Base-by-base conservation (phyloP, 2,113 vertebrate genomes). In the Perca schrenkii region DNA sequence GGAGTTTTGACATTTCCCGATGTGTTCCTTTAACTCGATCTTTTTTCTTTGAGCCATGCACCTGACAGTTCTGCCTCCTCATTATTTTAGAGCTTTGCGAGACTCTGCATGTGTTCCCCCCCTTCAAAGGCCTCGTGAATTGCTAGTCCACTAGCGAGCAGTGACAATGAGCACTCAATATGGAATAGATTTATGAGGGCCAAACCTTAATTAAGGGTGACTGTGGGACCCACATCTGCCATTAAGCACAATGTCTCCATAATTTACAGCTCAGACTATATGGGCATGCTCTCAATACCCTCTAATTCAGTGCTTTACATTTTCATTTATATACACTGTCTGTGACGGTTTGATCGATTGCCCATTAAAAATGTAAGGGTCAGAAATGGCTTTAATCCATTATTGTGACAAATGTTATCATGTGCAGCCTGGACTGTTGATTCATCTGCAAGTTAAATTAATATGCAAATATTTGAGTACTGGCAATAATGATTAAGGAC, bases 1-100 rank as follows among this genome's bases (percentile, higher is more conserved):
- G 91, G 88, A 91, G 80, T 89, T 93, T 81, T 90, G 92, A 92
- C 93, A 91, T 94, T 92, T 93, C 84, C 81, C 75, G 34, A 89
- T 90, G 89, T 90, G 83, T 93, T 92, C 74, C 65, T 79, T 91
- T 90, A 88, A 67, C 79, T 91, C 80, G 25, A 19, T 83, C 85
- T 88, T 86, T 70, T 75, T 77, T 63, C 77, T 86, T 72, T 62
- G 65, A 89, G 82, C 83, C 74, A 4, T 28, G 61, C 75, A 85
- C 61, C 68, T 91, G 88, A 94, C 91, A 93, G 87, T 84, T 85
- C 67, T 82, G 82, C 84, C 85, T 85, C 73, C 89, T 90, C 50
- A 74, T 93, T 92, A 91, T 92, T 91, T 91, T 80, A 83, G 36
- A 86, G 90, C 85, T 85, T 89, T 86, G 69, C 15, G 1, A 60